A percentile compares a stretch with the other conserved stretches of the same genome.
Evolutionary conservation across 2,888 invertebrate species (phyloP).

Genomic region (Callosobruchus maculatus): DNA sequence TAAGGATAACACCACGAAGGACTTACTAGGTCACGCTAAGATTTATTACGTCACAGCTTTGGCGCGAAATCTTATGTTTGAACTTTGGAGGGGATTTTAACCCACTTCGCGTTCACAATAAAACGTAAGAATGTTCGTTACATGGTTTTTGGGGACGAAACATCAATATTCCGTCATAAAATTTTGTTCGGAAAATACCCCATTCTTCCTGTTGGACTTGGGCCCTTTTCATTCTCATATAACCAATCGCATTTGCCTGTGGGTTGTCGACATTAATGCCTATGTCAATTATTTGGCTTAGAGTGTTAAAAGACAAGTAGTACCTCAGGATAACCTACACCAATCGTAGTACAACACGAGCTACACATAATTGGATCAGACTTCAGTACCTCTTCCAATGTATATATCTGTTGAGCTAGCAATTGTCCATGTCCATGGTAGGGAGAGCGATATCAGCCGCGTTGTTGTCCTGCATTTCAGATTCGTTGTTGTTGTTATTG

Average conservation of each 20-base stretch:
- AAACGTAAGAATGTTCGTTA: too few species aligned
- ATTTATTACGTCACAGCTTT: too few species aligned
- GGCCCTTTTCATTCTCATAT: too few species aligned
- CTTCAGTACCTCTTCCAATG: not conserved
- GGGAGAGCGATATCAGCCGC: conserved; percentile 10
- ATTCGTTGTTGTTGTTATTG: conserved; percentile 48
- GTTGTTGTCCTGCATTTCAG: conserved; percentile 11
- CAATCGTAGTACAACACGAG: not conserved
- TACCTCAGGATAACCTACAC: not conserved
- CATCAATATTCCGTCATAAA: too few species aligned
- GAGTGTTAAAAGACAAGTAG: not conserved
- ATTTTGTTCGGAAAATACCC: too few species aligned
- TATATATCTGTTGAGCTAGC: conserved; percentile 5
- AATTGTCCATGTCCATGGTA: conserved; percentile 34
- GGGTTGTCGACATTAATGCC: not conserved
- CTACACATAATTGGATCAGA: not conserved
- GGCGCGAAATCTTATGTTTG: too few species aligned
- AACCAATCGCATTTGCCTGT: not conserved
- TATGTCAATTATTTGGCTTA: not conserved
- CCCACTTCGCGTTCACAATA: too few species aligned
- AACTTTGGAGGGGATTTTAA: too few species aligned
- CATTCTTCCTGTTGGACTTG: too few species aligned
- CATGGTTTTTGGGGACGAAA: too few species aligned
- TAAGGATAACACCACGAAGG: too few species aligned
- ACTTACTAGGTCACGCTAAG: too few species aligned